Conservation (phyloP, 2,113 vertebrate species). For the Prunella himalayana region DNA sequence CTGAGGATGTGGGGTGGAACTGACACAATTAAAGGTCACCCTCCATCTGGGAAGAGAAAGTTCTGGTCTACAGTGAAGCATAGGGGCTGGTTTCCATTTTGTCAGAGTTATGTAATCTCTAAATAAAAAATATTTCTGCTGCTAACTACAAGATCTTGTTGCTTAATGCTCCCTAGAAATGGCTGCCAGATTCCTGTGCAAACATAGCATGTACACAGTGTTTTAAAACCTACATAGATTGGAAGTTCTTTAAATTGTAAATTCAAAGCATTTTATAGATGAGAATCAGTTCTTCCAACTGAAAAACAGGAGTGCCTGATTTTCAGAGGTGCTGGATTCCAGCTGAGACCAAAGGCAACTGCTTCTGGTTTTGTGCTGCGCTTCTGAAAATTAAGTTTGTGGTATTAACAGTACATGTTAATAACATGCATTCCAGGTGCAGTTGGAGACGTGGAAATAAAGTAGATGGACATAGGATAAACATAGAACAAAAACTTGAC, state of each 20-base stretch:
- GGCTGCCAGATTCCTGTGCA: slow-evolving; percentile 20
- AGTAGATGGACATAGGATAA: not conserved
- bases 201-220: not conserved
- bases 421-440: not conserved
- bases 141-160: slow-evolving; percentile 44
- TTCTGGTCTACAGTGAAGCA: slow-evolving; percentile 50
- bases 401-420: not conserved
- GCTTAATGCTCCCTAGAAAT: slow-evolving; percentile 45
- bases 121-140: slow-evolving; percentile 58
- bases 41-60: slow-evolving; percentile 60
- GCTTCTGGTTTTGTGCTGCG: not conserved
- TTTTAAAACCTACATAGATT: not conserved
- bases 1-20: slow-evolving; percentile 60
- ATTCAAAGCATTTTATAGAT: not conserved
- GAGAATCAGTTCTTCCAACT: not conserved
- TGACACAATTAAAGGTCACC: slow-evolving; percentile 60
- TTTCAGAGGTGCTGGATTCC: slow-evolving; percentile 23
- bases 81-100: slow-evolving; percentile 37
- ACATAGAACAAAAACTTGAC: not conserved
- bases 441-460: not conserved
- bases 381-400: not conserved
- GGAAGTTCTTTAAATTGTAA: slow-evolving; percentile 4
- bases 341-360: not conserved
- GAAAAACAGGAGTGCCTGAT: not conserved
- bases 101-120: slow-evolving; percentile 61